Conservation (phyloP, 2,113 vertebrate genomes). For the Pangasianodon gigas region DNA sequence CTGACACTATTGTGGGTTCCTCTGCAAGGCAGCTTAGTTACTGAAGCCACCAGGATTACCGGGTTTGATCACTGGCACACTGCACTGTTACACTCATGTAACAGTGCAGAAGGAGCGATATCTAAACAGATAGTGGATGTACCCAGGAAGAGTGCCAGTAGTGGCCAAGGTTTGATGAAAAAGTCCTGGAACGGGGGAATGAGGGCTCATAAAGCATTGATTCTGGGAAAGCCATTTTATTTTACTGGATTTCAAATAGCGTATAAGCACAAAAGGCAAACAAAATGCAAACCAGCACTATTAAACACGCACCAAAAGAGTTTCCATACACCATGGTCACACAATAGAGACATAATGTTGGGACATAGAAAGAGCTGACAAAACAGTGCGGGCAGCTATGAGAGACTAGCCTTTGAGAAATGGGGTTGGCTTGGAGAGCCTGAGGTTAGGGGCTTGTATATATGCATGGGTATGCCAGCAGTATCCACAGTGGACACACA, state of each 20-base stretch:
- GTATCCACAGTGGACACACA: slow-evolving; percentile 59
- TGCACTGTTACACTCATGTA: slow-evolving; percentile 26
- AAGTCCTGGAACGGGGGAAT: slow-evolving; percentile 66
- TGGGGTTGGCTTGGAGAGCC: slow-evolving; percentile 60
- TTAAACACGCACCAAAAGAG: slow-evolving; percentile 72
- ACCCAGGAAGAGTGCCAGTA: slow-evolving; percentile 50
- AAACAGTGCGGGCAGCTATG: slow-evolving; percentile 56
- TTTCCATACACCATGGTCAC: slow-evolving; percentile 74
- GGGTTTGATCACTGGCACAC: slow-evolving; percentile 5
- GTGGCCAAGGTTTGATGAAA: slow-evolving; percentile 62
- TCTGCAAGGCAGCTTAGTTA: slow-evolving; percentile 22
- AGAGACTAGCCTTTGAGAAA: slow-evolving; percentile 62
- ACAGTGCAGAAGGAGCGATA: slow-evolving; percentile 1
- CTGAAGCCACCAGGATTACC: slow-evolving; percentile 4
- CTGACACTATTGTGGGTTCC: slow-evolving; percentile 29
- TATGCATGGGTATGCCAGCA: slow-evolving; percentile 57
- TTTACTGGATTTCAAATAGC: slow-evolving; percentile 72
- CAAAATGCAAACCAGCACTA: slow-evolving; percentile 68
- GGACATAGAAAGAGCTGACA: slow-evolving; percentile 59
- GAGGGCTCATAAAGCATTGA: slow-evolving; percentile 70
- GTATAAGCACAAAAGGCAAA: slow-evolving; percentile 63
- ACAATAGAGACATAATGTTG: slow-evolving; percentile 61
- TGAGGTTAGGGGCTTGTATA: slow-evolving; percentile 57
- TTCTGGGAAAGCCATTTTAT: slow-evolving; percentile 75
- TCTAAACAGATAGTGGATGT: slow-evolving; percentile 48